Conservation (phyloP, 1,140 invertebrate species). For the Hylaeus anthracinus region DNA sequence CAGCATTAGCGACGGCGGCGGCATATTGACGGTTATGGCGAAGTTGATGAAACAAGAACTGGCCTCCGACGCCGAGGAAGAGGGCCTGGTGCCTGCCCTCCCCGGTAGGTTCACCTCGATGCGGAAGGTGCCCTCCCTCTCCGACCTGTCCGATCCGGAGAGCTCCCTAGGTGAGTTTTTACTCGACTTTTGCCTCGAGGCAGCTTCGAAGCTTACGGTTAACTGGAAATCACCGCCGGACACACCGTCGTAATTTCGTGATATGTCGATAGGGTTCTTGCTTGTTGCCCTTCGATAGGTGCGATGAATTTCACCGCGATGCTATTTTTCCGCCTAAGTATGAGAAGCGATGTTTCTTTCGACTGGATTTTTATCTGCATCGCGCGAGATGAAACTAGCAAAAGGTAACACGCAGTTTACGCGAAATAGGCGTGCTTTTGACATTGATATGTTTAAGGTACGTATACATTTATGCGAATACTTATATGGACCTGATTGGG, state of each 20-base stretch:
- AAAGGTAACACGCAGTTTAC: too few species aligned
- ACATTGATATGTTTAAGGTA: too few species aligned
- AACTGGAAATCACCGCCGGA: neutral
- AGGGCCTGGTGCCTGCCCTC: slow-evolving; percentile 76
- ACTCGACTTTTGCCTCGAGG: neutral
- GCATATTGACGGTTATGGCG: slow-evolving; percentile 78
- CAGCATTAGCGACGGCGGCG: slow-evolving; percentile 69
- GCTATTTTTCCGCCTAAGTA: neutral
- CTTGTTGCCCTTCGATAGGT: neutral
- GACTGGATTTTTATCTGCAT: too few species aligned
- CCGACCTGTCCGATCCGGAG: slow-evolving; percentile 91
- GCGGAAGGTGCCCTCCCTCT: slow-evolving; percentile 92
- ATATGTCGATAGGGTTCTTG: neutral
- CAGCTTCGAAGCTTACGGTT: neutral
- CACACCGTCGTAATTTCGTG: neutral
- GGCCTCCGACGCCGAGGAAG: slow-evolving; percentile 79
- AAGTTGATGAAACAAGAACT: slow-evolving; percentile 80
- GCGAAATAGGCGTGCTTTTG: too few species aligned
- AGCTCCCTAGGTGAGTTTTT: slow-evolving; percentile 89
- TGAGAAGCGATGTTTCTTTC: neutral
- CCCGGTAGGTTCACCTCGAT: slow-evolving; percentile 82
- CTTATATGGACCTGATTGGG: too few species aligned
- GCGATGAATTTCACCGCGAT: neutral
- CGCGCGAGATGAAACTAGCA: too few species aligned
- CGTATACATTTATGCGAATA: too few species aligned